Base-by-base conservation (phyloP, 2,113 vertebrate species). In the Caretta caretta region DNA sequence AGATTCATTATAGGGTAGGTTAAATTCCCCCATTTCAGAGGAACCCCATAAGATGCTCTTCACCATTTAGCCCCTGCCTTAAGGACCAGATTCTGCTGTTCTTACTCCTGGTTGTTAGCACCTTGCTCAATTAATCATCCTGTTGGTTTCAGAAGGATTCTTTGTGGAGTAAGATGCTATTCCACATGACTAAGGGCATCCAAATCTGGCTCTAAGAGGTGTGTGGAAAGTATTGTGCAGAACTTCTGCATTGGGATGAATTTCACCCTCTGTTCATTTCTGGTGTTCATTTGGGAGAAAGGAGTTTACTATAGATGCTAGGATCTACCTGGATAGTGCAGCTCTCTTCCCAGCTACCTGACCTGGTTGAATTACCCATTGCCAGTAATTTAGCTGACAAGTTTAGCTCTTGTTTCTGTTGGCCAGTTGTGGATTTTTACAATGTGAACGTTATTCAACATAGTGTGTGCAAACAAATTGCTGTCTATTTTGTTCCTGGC, bases 241-340 rank as follows among this genome's bases (percentile, higher is more conserved):
- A 59, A 50, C 80, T 93, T 94, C 53, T 35, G 29, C 84, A 50
- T 35, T 20, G 38, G 35, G 14, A 24, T 72, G 10, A 72, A 16
- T 10, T 17, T 27, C 69, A 85, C 22, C 24, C 90, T 83, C n/a
- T 87, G 48, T 59, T 86, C 1, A 46, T 95, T 89, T 94, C 87
- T 57, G 57, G 81, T 95, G 50, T 80, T 59, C 5, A 1, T 35
- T 86, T 78, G 79, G 35, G 48, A 92, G 84, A 49, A 59, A 86
- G 46, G 25, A 93, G 51, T 59, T 59, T 59, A 59, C 57, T 59
- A 27, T 25, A 29, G 24, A 53, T 49, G 48, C 2, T 0, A 87
- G 76, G 42, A n/a, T 1, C 24, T 29, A 4, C 27, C 94, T 89
- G 90, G 88, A 85, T 78, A 14, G 24, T 94, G 29, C 49, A 87